Evolutionary conservation across 2,797 vertebrate species (phyloP).

Genomic region (Gadopsis marmoratus): DNA sequence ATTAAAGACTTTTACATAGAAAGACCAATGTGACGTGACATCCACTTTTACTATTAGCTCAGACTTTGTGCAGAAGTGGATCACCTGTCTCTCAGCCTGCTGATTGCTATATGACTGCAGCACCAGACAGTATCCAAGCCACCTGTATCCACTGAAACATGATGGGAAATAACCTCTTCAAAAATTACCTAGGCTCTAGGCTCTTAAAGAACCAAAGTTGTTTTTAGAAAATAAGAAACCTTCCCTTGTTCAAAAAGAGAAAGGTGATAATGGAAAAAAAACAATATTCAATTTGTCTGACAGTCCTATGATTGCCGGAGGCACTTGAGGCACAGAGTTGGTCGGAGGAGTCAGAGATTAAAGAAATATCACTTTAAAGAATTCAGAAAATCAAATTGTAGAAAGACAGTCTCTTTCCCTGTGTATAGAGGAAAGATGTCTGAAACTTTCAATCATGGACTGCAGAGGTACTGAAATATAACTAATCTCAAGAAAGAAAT

Average conservation of each 20-base stretch:
- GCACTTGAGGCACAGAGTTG: not conserved
- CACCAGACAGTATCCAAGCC: not conserved
- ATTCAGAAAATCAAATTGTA: conserved; percentile 14
- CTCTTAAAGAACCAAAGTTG: not conserved
- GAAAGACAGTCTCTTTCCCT: not conserved
- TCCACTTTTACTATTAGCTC: not conserved
- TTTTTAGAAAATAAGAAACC: not conserved
- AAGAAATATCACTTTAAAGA: conserved; percentile 18
- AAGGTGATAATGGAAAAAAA: conserved; percentile 4
- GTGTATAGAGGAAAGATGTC: not conserved
- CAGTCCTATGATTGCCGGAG: conserved; percentile 6
- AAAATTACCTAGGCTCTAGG: not conserved
- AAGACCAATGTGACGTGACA: not conserved
- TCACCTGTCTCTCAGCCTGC: conserved; percentile 1
- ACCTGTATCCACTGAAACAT: not conserved
- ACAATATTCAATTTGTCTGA: conserved; percentile 34
- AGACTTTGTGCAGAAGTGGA: not conserved
- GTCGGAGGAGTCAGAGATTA: conserved; percentile 2
- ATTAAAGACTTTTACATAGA: not conserved
- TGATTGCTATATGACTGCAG: not conserved
- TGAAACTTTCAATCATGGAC: conserved; percentile 9
- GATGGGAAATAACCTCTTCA: not conserved
- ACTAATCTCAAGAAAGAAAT: conserved; percentile 2
- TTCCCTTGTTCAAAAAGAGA: not conserved
- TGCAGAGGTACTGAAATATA: conserved; percentile 18